Conservation (phyloP, 2,888 invertebrate genomes). For the Fragum sueziense region DNA sequence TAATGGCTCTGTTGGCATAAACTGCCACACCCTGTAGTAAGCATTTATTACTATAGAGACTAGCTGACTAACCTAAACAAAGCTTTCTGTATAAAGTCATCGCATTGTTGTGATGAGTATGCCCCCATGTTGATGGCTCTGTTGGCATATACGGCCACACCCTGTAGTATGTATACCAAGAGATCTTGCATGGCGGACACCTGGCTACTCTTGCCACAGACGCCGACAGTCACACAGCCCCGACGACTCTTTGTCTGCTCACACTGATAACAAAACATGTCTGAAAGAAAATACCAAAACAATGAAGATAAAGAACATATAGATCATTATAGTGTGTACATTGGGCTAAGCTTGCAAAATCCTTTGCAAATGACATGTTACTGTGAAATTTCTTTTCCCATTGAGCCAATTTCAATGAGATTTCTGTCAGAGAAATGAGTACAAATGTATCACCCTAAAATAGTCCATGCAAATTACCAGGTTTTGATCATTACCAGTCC, state of each 20-base stretch:
- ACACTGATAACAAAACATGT: slow-evolving; percentile 74
- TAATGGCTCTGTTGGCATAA: no score
- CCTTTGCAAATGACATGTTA: neutral
- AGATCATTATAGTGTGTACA: neutral
- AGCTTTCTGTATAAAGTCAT: slow-evolving; percentile 60
- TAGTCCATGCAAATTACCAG: no score
- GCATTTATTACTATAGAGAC: no score
- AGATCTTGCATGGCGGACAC: slow-evolving; percentile 71
- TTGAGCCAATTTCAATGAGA: neutral
- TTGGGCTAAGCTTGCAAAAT: neutral
- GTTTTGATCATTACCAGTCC: no score
- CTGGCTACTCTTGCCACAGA: slow-evolving; percentile 70
- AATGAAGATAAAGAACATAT: neutral
- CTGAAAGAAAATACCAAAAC: slow-evolving; percentile 68
- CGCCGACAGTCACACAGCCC: slow-evolving; percentile 71
- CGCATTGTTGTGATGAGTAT: slow-evolving; percentile 52
- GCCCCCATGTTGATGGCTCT: slow-evolving; percentile 55
- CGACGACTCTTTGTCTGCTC: slow-evolving; percentile 69
- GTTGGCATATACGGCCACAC: slow-evolving; percentile 62
- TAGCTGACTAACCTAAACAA: slow-evolving; percentile 71
- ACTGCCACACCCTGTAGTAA: no score
- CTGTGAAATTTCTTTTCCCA: neutral
- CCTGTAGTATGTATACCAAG: slow-evolving; percentile 61
- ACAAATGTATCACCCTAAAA: neutral
- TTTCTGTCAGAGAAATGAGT: neutral